Evolutionary conservation across 2,113 vertebrate species (phyloP), one percentile per base, ranked within the genome.

Genomic region (Amphiprion ocellaris): DNA sequence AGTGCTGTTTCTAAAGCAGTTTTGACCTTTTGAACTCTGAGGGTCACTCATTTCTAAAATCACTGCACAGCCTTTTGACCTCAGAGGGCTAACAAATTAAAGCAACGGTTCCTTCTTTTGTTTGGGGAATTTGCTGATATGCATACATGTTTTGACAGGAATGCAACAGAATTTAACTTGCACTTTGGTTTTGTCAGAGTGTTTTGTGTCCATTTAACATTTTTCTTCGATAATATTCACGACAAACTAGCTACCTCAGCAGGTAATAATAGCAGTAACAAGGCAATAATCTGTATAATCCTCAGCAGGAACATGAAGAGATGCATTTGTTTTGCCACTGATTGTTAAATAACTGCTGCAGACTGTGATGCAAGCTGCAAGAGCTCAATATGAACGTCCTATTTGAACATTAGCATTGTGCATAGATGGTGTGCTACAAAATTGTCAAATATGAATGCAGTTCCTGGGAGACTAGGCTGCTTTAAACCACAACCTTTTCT

Each of bases 401-500:
- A n/a, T 68, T 74, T 69, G 53, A 47, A 47, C 64, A 49, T n/a
- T 44, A 67, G 66, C 61, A 44, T 8, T 53, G 23, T 21, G 21
- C 33, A 23, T 74, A 69, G 65, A 79, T 62, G n/a, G 10, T 58
- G 76, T 61, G 44, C 77, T 71, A 61, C 74, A 67, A 37, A 81
- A 64, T 59, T 1, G 64, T 90, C 74, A 79, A 78, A 80, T 49
- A 66, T 44, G 21, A 78, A 69, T 72, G 61, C 55, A 60, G 69
- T 46, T 75, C 63, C 49, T 11, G 16, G 37, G 44, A 67, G 65
- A 80, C 23, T 21, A 12, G n/a, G 37, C 33, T 50, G 2, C 44
- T 83, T 85, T 81, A 84, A 85, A 81, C 73, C 70, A 62, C 70
- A 24, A 37, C 33, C 69, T 66, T 84, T 56, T 65, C 62, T 54